Evolutionary conservation across 1,140 invertebrate genomes (phyloP).

Genomic region (Papilio xuthus): DNA sequence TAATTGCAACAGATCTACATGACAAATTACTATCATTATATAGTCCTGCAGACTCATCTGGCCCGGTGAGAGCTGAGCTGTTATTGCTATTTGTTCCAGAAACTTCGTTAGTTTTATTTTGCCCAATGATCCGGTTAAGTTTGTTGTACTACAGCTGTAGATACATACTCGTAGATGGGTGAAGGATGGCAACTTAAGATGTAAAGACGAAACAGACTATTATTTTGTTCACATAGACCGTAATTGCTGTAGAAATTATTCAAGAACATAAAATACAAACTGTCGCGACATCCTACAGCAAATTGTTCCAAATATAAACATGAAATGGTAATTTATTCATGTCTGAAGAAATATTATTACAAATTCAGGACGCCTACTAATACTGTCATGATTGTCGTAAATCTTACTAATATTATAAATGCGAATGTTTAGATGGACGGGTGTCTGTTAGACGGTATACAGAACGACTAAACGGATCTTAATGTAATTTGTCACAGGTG

Average conservation of each 20-base stretch:
- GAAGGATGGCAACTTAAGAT: not conserved
- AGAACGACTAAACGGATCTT: too few relatives aligned
- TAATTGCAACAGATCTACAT: not conserved
- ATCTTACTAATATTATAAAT: not conserved
- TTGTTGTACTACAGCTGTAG: not conserved
- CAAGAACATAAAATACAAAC: not conserved
- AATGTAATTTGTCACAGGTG: too few relatives aligned
- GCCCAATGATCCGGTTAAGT: not conserved
- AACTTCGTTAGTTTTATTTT: not conserved
- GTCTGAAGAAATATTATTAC: not conserved
- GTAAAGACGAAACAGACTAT: not conserved
- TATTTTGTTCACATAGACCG: not conserved
- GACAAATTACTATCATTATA: slow-evolving; percentile 16
- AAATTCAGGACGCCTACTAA: not conserved
- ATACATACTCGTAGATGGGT: too few relatives aligned
- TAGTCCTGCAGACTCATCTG: not conserved
- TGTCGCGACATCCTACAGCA: not conserved
- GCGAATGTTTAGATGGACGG: too few relatives aligned
- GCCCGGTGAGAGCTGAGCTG: not conserved
- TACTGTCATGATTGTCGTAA: not conserved
- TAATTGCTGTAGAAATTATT: not conserved
- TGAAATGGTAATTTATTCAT: slow-evolving; percentile 18
- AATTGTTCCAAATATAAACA: not conserved
- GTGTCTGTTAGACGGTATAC: too few relatives aligned
- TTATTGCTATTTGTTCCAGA: not conserved